These are phyloP conservation scores for Dryadula phaetusa DNA, from an alignment of 2,888 invertebrate species.

Conservation along the genomic window DNA sequence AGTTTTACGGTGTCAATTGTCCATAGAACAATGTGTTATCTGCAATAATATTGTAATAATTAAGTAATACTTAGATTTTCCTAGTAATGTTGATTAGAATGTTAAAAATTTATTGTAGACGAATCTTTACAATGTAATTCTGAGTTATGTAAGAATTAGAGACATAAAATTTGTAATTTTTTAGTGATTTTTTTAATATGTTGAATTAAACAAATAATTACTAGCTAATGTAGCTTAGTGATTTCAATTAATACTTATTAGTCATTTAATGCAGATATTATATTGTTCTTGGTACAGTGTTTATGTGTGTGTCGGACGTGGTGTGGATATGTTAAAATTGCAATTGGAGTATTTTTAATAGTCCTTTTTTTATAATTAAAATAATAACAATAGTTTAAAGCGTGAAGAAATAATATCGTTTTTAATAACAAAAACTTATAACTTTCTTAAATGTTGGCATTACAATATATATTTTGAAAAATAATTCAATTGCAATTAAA, in stretches of 20 bases:
- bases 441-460: not conserved
- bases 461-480: not conserved
- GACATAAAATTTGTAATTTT: not conserved
- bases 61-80: not conserved
- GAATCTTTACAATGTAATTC: not conserved
- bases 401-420: conserved; percentile 15
- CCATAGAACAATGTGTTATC: conserved; percentile 7
- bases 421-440: conserved; percentile 5
- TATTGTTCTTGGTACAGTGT: not conserved
- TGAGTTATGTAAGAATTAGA: not conserved
- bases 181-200: not conserved
- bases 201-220: not conserved
- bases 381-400: not conserved
- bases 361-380: not conserved
- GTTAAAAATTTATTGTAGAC: not conserved
- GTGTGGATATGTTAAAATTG: not conserved
- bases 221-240: not conserved
- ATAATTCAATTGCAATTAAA: conserved; percentile 18
- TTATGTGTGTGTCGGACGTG: not conserved
- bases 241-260: not conserved
- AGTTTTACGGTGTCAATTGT: not conserved
- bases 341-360: conserved; percentile 11
- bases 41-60: not conserved
- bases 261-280: not conserved
- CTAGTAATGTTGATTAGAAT: conserved; percentile 1